Evolutionary conservation across 2,888 invertebrate species (phyloP).

Genomic region (Apamea sordens): DNA sequence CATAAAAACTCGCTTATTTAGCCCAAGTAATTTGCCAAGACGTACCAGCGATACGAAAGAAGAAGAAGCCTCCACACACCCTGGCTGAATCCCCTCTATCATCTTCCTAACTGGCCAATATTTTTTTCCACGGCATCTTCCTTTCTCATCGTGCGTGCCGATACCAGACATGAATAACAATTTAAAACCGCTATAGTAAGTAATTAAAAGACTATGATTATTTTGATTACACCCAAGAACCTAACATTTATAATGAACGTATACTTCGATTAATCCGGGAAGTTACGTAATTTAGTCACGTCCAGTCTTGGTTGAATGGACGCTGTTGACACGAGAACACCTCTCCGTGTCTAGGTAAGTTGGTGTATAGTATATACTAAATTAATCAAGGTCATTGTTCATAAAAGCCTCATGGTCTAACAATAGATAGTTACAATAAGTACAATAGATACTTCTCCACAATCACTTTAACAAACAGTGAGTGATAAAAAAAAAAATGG

Average conservation of each 20-base stretch:
- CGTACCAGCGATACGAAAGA: neutral
- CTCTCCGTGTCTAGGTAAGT: conserved; percentile 17
- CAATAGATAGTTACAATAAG: neutral
- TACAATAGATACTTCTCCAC: conserved; percentile 8
- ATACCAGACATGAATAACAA: neutral
- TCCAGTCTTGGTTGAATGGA: conserved; percentile 45
- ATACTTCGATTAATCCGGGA: conserved; percentile 8
- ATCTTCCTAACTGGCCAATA: neutral
- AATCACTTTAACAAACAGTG: neutral
- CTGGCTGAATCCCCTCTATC: neutral
- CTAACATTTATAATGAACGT: neutral
- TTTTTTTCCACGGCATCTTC: neutral
- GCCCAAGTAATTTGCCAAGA: neutral
- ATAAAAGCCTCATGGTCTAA: conserved; percentile 5
- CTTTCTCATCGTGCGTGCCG: neutral
- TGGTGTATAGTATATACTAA: conserved; percentile 1
- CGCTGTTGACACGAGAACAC: conserved; percentile 32
- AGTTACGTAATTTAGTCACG: conserved; percentile 37
- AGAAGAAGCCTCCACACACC: neutral
- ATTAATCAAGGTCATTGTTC: conserved; percentile 25
- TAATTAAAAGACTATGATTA: neutral
- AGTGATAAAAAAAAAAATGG: neutral
- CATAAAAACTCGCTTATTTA: neutral
- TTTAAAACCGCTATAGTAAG: neutral
- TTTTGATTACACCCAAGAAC: conserved; percentile 15